Percentiles rank a stretch among this genome's conserved stretches.
Evolutionary conservation across 2,888 invertebrate species (phyloP).

Genomic region (Chesias legatella): DNA sequence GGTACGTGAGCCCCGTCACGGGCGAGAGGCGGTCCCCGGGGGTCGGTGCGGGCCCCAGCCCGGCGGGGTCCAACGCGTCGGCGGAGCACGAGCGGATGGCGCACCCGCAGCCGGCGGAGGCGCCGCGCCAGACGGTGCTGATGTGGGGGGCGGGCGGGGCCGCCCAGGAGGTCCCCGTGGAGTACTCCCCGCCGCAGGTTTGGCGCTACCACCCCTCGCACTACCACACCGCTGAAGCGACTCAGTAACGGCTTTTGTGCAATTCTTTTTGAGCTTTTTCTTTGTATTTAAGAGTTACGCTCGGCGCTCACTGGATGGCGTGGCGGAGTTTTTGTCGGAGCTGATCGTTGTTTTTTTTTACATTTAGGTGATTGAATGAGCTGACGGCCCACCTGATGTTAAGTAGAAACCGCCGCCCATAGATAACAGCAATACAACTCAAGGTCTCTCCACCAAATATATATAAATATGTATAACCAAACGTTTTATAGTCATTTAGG

Average conservation of each 20-base stretch:
- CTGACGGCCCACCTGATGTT: too few relatives aligned
- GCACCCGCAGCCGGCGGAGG: slow-evolving; percentile 72
- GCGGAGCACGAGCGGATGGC: slow-evolving; percentile 66
- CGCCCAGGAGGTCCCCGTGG: slow-evolving; percentile 68
- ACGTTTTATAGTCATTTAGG: too few relatives aligned
- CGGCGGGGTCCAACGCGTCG: slow-evolving; percentile 68
- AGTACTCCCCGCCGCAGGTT: slow-evolving; percentile 76
- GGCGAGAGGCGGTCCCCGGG: slow-evolving; percentile 84
- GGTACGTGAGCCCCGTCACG: slow-evolving; percentile 82
- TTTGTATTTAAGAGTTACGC: slow-evolving; percentile 1
- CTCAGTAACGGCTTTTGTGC: slow-evolving; percentile 60
- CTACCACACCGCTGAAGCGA: slow-evolving; percentile 76
- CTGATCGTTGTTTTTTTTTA: too few relatives aligned
- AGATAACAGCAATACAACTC: too few relatives aligned
- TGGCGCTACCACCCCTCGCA: slow-evolving; percentile 76
- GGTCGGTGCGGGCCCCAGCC: slow-evolving; percentile 73
- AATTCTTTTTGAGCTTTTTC: slow-evolving; percentile 35
- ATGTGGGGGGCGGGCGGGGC: slow-evolving; percentile 90
- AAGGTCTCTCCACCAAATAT: too few relatives aligned
- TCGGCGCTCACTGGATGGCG: not conserved
- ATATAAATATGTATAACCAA: too few relatives aligned
- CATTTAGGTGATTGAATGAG: too few relatives aligned
- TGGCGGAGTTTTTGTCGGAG: not conserved
- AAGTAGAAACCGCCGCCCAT: too few relatives aligned
- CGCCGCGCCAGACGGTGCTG: slow-evolving; percentile 92